These are phyloP conservation scores for Cryptoblepharus egeriae DNA, from an alignment of 2,797 vertebrate genomes.

Conservation along the genomic window DNA sequence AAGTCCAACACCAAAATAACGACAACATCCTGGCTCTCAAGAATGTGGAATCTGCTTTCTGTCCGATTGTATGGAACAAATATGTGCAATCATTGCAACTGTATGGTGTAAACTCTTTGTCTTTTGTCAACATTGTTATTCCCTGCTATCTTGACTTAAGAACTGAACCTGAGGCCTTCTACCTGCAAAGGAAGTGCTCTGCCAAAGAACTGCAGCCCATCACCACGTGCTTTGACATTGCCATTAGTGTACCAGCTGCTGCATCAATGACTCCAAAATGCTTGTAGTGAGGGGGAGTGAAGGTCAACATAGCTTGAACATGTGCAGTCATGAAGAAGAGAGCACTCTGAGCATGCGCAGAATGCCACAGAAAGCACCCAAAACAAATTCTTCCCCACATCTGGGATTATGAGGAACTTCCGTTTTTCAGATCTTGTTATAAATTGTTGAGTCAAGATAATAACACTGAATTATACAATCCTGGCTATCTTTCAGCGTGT, in stretches of 20 bases:
- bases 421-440: conserved; percentile 18
- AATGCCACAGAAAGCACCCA: background rate
- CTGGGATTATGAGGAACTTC: conserved; percentile 21
- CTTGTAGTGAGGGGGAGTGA: background rate
- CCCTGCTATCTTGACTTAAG: too few relatives aligned
- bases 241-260: background rate
- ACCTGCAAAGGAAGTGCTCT: background rate
- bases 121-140: too few relatives aligned
- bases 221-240: background rate
- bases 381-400: background rate
- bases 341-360: background rate
- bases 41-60: too few relatives aligned
- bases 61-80: too few relatives aligned
- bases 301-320: background rate
- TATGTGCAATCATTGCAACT: too few relatives aligned
- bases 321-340: background rate
- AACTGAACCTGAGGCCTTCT: background rate
- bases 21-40: too few relatives aligned
- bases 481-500: conserved; percentile 8
- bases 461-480: conserved; percentile 23
- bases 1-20: too few relatives aligned
- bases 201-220: too few relatives aligned
- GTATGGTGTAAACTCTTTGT: too few relatives aligned
- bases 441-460: conserved; percentile 16
- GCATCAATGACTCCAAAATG: background rate